A percentile compares a stretch with the other conserved stretches of the same genome.
Evolutionary conservation across 2,113 vertebrate species (phyloP).

Genomic region (Morone chrysops): DNA sequence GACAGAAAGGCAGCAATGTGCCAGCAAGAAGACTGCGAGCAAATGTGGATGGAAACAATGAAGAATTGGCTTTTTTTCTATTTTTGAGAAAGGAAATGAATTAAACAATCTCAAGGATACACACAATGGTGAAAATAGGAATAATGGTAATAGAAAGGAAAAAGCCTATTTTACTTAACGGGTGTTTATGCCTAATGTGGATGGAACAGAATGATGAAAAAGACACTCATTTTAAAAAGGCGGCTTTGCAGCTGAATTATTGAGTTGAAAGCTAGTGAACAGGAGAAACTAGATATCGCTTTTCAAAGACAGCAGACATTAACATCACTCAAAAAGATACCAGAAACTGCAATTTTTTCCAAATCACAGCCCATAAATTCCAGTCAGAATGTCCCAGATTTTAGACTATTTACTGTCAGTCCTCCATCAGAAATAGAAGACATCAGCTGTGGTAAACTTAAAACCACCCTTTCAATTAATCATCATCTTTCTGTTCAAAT

Average conservation of each 20-base stretch:
- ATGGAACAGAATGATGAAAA: not conserved
- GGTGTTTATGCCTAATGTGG: not conserved
- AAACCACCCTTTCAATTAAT: conserved; percentile 2
- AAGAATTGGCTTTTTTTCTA: no score
- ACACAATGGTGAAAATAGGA: not conserved
- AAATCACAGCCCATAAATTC: conserved; percentile 11
- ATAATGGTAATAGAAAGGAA: not conserved
- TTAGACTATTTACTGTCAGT: not conserved
- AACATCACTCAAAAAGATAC: conserved; percentile 2
- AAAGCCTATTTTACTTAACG: not conserved
- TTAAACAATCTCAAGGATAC: not conserved
- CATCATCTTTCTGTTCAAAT: not conserved
- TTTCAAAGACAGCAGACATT: conserved; percentile 5
- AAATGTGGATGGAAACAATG: not conserved
- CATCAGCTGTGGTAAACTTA: not conserved
- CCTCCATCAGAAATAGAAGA: not conserved
- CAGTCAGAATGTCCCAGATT: conserved; percentile 21
- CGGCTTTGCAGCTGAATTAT: conserved; percentile 2
- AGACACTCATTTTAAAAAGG: not conserved
- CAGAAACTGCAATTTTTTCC: not conserved
- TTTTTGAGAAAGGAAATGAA: not conserved
- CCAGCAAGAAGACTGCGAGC: not conserved
- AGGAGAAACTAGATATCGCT: conserved; percentile 4
- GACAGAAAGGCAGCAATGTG: not conserved
- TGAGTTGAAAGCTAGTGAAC: not conserved